Base-by-base conservation (phyloP, 2,888 invertebrate genomes). In the Spodoptera exigua region DNA sequence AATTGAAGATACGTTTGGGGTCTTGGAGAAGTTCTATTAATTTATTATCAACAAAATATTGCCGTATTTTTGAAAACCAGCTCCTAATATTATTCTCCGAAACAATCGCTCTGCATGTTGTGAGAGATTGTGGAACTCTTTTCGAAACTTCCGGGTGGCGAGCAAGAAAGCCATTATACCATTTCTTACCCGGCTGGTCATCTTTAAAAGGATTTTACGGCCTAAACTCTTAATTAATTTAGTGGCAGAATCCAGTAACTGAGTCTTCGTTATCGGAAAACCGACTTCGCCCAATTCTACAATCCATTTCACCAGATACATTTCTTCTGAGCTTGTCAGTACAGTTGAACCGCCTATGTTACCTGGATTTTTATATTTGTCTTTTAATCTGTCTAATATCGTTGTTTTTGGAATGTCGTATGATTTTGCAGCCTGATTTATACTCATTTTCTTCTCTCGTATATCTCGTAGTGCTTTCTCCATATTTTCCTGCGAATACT, bases 281-380 rank as follows among this genome's bases (percentile, higher is more conserved):
- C 48, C 48, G n/a, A 16, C 43, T 43, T 43, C 27, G 27, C 27
- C 43, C 16, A 40, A 16, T 32, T 49, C 43, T 27, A 43, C 21
- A 27, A 43, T 43, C 43, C 43, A 43, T 43, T 41, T 41, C 40
- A 41, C 40, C 18, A 41, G 40, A 41, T 18, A 18, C 40, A 41
- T 41, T 41, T 41, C 40, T 41, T 41, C 40, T 18, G 40, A 41
- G 40, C 40, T 41, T 41, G 40, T 41, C 44, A 44, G 32, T 44
- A 44, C 44, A 44, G 46, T 55, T 46, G 55, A 46, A 46, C 55
- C 55, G 55, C 55, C 55, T 47, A 55, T 55, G 47, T 55, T 55
- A 9, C 46, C 16, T 54, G 54, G 54, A 39, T 54, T 55, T 55
- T 40, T 55, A 47, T 55, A 55, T 46, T 47, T 55, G 16, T 55